These are phyloP conservation scores for Brachyalestes nurse DNA, from an alignment of 2,797 vertebrate species.

Conservation along the genomic window DNA sequence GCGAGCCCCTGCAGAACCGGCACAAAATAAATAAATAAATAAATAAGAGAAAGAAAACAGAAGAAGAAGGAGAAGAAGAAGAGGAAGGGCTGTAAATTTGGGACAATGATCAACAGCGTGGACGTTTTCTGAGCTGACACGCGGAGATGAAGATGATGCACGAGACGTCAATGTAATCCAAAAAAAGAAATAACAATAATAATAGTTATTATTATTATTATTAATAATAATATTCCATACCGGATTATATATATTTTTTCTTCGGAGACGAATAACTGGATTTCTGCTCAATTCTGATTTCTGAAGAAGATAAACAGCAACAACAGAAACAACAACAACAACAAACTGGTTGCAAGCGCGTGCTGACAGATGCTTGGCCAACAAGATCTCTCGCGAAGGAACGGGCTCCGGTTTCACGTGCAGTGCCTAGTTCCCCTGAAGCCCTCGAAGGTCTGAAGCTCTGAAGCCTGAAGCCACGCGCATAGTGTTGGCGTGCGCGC, in stretches of 20 bases:
- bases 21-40: no score
- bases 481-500: not conserved
- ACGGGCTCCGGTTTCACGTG: not conserved
- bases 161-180: conserved; percentile 38
- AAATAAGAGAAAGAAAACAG: not conserved
- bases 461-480: not conserved
- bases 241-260: conserved; percentile 56
- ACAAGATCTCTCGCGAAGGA: conserved; percentile 59
- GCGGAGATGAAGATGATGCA: conserved; percentile 54
- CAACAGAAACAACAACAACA: conserved; percentile 17
- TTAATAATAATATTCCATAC: conserved; percentile 24
- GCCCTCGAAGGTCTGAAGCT: not conserved
- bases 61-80: conserved; percentile 47
- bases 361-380: conserved; percentile 53
- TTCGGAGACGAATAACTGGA: conserved; percentile 49
- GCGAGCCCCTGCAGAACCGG: no score
- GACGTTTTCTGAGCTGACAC: conserved; percentile 58
- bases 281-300: conserved; percentile 48
- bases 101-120: conserved; percentile 29
- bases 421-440: not conserved
- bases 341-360: not conserved
- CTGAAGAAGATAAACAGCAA: conserved; percentile 38
- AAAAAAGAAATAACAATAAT: not conserved
- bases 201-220: not conserved
- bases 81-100: not conserved